Conservation (phyloP, 2,888 invertebrate species). For the Dusona sp. region DNA sequence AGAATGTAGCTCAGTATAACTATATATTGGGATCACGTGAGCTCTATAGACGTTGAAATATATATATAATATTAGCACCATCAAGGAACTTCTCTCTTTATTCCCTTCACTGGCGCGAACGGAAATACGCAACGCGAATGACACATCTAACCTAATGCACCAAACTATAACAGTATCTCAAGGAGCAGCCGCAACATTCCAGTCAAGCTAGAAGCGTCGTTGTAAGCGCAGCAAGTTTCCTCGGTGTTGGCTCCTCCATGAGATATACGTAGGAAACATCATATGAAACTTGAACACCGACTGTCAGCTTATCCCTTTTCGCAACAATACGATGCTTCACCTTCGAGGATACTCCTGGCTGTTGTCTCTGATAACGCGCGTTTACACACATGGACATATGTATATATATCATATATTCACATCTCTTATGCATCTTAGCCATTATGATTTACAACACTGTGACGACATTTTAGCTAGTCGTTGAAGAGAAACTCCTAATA, state of each 20-base stretch:
- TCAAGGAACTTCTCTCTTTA: conserved; percentile 40
- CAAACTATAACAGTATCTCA: conserved; percentile 13
- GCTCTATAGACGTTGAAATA: background rate
- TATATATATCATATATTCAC: background rate
- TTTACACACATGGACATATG: background rate
- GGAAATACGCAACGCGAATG: conserved; percentile 56
- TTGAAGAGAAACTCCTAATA: background rate
- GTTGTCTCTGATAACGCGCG: conserved; percentile 55
- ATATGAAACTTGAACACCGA: conserved; percentile 54
- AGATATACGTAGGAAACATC: conserved; percentile 56
- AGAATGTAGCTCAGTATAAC: background rate
- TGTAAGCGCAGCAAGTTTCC: conserved; percentile 20
- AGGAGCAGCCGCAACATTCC: conserved; percentile 12
- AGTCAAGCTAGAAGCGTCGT: conserved; percentile 17
- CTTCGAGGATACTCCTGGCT: conserved; percentile 49
- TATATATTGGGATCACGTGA: background rate
- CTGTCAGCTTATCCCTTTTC: conserved; percentile 56
- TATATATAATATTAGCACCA: conserved; percentile 4
- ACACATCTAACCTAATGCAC: conserved; percentile 22
- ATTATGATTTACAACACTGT: background rate
- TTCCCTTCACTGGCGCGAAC: conserved; percentile 55
- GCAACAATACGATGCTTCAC: conserved; percentile 48
- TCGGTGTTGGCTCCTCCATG: conserved; percentile 33
- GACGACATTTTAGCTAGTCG: background rate
- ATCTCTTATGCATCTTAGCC: background rate